Base-by-base conservation (phyloP, 2,113 vertebrate genomes). In the Crypturellus undulatus region DNA sequence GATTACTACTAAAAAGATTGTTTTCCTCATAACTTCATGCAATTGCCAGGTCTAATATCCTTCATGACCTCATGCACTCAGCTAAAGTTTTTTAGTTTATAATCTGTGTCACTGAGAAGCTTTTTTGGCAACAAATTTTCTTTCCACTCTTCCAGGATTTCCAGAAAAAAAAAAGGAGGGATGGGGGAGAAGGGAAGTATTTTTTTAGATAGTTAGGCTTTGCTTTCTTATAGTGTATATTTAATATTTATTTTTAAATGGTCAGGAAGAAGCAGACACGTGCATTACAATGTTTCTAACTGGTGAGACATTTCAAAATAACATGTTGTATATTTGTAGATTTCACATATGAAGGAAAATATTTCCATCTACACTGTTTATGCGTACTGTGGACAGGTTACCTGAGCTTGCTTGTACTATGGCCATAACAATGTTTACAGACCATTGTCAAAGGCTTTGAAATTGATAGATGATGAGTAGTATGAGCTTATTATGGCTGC, bases 41-140 rank as follows among this genome's bases (percentile, higher is more conserved):
- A 90, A 7, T 36, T 62, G 8, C 36, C n/a, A 70, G 9, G 11
- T 63, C 36, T 49, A 20, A 58, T 75, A 70, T 90, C 30, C 62
- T 83, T 70, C n/a, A 54, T 5, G 5, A 24, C 58, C 49, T 85
- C 12, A 30, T 5, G 49, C 5, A 54, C 17, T 42, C 25, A 67
- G n/a, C 3, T 4, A 2, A 79, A 47, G 8, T 10, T 76, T 42
- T 87, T 42, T 47, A 65, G 26, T 52, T 64, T 68, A 81, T 20
- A 68, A 68, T 15, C 28, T 64, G 15, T 71, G 21, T 14, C 25
- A 75, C 34, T 49, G 21, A 18, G 24, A 77, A 84, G 4, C 1
- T 11, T 51, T 49, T 72, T 65, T 21, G 6, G 12, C 75, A 49
- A 36, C 2, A 70, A 0, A 0, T 69, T 73, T 93, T 72, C 21